These are phyloP conservation scores for Pithys albifrons DNA, from an alignment of 2,113 vertebrate genomes.

Conservation along the genomic window DNA sequence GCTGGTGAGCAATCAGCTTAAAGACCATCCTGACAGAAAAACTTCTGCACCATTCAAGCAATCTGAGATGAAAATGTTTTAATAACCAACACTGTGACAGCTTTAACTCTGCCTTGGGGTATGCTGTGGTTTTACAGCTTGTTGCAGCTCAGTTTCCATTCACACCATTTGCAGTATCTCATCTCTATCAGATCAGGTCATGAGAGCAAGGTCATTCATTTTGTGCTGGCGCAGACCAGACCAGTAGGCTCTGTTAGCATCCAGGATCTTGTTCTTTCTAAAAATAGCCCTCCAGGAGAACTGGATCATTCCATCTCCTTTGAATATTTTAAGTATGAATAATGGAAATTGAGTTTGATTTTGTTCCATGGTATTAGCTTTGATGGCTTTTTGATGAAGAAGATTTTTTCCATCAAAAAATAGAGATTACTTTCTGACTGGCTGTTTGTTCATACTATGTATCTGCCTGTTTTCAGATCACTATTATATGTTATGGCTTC, in stretches of 20 bases:
- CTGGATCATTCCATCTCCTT: not conserved
- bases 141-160: not conserved
- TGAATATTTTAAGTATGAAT: slow-evolving; percentile 32
- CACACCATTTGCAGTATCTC: not conserved
- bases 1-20: not conserved
- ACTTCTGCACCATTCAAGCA: accelerated
- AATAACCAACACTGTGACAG: not conserved
- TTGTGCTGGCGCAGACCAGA: not conserved
- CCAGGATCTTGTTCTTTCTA: slow-evolving; percentile 13
- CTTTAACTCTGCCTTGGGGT: not conserved
- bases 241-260: not conserved
- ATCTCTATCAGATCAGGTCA: not conserved
- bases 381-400: slow-evolving; percentile 11
- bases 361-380: not conserved
- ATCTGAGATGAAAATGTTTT: not conserved
- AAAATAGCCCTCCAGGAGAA: not conserved
- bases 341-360: not conserved
- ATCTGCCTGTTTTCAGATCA: not conserved
- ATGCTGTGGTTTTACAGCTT: not conserved
- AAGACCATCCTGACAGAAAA: not conserved
- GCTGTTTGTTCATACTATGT: not conserved
- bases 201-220: slow-evolving; percentile 17
- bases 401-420: not conserved
- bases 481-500: not conserved
- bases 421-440: not conserved